Evolutionary conservation across 2,797 vertebrate genomes (phyloP).

Genomic region (Artibeus lituratus): DNA sequence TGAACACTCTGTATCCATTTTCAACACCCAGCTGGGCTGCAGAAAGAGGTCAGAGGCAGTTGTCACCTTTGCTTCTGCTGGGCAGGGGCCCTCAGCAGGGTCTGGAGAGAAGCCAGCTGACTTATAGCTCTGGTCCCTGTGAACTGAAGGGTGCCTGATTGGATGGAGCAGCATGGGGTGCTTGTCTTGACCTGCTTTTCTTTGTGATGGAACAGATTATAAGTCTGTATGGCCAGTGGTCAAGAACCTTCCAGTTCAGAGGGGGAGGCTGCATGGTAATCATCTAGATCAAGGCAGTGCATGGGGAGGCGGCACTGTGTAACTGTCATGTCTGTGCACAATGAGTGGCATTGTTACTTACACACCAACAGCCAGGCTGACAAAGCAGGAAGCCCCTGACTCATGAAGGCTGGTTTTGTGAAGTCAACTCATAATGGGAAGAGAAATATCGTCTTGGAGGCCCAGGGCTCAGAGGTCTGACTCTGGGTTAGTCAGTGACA

Average conservation of each 20-base stretch:
- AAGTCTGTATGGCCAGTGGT: background rate
- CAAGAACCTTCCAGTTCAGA: background rate
- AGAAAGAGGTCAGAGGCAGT: background rate
- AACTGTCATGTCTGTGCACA: accelerated
- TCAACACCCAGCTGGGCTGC: background rate
- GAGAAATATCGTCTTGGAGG: background rate
- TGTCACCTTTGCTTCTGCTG: background rate
- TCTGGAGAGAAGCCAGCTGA: background rate
- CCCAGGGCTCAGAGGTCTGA: background rate
- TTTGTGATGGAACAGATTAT: background rate
- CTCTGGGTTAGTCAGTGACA: background rate
- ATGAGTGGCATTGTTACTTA: background rate
- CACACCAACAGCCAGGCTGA: background rate
- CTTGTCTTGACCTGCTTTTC: background rate
- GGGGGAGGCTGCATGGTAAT: background rate
- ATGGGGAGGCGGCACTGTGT: background rate
- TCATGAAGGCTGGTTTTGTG: background rate
- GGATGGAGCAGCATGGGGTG: background rate
- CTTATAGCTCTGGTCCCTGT: accelerated
- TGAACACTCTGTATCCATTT: background rate
- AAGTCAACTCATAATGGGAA: background rate
- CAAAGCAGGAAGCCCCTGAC: background rate
- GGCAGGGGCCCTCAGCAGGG: background rate
- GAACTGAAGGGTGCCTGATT: background rate
- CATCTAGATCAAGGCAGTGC: accelerated